Base-by-base conservation (phyloP, 2,113 vertebrate species). In the Hippocampus abdominalis region DNA sequence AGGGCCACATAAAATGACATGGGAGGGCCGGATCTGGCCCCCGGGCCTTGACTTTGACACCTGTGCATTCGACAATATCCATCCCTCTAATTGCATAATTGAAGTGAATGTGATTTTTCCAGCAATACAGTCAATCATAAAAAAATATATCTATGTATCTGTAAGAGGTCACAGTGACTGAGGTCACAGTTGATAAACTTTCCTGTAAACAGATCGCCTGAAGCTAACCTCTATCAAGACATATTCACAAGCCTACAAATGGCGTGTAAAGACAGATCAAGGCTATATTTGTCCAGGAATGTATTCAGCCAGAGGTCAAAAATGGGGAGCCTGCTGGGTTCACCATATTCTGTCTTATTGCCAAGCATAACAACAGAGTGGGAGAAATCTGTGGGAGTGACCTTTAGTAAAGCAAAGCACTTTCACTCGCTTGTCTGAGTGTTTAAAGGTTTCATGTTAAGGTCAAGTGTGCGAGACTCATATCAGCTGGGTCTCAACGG, bases 381-480 rank as follows among this genome's bases (percentile, higher is more conserved):
- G 80, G 82, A 80, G 77, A 80, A 85, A 82, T 82, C 77, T 81
- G 83, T 87, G 70, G 83, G 83, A 81, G 85, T 89, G 83, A 89
- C 87, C 86, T 90, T 89, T 90, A 74, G 57, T 69, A 73, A 81
- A 82, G 83, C 65, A 85, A 86, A 86, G 78, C 75, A 80, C 82
- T 89, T 60, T 81, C 84, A 66, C 69, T 84, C 71, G 67, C 77
- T 36, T 72, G 75, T 85, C 83, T 80, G 85, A 88, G 81, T 80
- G 74, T 82, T 81, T 78, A 85, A 85, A 86, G 78, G 80, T 83
- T 87, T 83, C 63, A 75, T 83, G 81, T 85, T 88, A 88, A 89
- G 87, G 89, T 89, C 85, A 89, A 86, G 80, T 82, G 77, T 65
- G 70, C 71, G 66, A 84, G 78, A 77, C 74, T 84, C 74, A 73